These are phyloP conservation scores for Varroa destructor DNA, from an alignment of 1,140 invertebrate genomes.

Conservation along the genomic window DNA sequence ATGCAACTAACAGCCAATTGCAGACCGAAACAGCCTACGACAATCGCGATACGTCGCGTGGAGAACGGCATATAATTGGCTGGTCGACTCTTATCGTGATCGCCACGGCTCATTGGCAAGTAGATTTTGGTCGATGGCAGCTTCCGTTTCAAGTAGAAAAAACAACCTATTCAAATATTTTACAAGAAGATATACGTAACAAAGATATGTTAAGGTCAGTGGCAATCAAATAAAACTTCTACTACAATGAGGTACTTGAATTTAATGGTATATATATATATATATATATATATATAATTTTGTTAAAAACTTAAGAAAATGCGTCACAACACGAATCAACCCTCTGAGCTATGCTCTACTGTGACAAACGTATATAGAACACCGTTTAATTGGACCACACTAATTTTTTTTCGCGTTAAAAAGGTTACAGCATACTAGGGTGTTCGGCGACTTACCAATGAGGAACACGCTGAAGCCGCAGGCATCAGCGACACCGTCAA, in stretches of 20 bases:
- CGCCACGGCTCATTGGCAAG: conserved; percentile 30
- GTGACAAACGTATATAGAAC: too few species aligned
- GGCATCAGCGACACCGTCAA: conserved; percentile 47
- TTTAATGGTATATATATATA: not conserved
- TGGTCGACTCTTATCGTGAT: conserved; percentile 28
- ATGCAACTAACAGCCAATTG: conserved; percentile 56
- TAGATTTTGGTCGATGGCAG: conserved; percentile 32
- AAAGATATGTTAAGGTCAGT: not conserved
- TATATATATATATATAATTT: too few species aligned
- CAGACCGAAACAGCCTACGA: conserved; percentile 52
- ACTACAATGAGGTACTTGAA: not conserved
- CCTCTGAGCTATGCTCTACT: too few species aligned
- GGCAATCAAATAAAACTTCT: not conserved
- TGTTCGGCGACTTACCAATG: conserved; percentile 39
- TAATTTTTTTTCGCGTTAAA: too few species aligned
- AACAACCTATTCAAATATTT: conserved; percentile 28
- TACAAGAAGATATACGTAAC: not conserved
- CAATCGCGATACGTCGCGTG: conserved; percentile 49
- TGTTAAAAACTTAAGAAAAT: too few species aligned
- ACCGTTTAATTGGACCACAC: too few species aligned
- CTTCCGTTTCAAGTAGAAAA: conserved; percentile 29
- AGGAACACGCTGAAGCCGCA: conserved; percentile 42
- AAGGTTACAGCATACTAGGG: too few species aligned
- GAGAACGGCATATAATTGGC: conserved; percentile 36
- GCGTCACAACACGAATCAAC: too few species aligned